Conservation (phyloP, 2,113 vertebrate species). For the Ailuropoda melanoleuca region DNA sequence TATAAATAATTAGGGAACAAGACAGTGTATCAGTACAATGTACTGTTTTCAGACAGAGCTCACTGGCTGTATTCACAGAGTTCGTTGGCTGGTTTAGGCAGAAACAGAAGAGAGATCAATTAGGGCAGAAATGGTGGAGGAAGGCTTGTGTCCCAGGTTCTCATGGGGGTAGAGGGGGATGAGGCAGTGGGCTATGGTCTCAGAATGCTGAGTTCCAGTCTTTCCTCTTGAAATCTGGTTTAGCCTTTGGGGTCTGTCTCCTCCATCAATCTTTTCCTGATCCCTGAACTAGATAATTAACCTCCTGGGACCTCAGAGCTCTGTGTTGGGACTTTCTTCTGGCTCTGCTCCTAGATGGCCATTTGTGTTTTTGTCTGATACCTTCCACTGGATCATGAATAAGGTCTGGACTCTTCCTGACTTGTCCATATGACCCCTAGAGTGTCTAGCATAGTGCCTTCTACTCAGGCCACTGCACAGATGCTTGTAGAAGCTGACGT, state of each 20-base stretch:
- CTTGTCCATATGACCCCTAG: background rate
- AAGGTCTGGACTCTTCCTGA: background rate
- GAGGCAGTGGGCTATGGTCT: background rate
- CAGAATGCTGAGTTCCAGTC: slow-evolving; percentile 14
- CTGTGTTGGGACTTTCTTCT: background rate
- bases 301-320: background rate
- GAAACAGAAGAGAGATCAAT: background rate
- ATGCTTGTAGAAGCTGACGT: background rate
- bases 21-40: background rate
- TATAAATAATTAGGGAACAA: background rate
- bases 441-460: background rate
- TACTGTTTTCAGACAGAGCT: background rate
- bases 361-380: background rate
- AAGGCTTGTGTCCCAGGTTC: background rate
- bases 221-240: background rate
- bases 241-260: background rate
- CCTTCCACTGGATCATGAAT: background rate
- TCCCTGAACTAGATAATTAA: background rate
- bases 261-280: background rate
- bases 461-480: background rate
- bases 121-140: background rate
- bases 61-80: background rate
- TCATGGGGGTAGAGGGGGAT: background rate
- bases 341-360: background rate
- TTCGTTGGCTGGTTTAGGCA: background rate